Evolutionary conservation across 2,797 vertebrate genomes (phyloP), one percentile per base, ranked within the genome.

Genomic region (Gadopsis marmoratus): DNA sequence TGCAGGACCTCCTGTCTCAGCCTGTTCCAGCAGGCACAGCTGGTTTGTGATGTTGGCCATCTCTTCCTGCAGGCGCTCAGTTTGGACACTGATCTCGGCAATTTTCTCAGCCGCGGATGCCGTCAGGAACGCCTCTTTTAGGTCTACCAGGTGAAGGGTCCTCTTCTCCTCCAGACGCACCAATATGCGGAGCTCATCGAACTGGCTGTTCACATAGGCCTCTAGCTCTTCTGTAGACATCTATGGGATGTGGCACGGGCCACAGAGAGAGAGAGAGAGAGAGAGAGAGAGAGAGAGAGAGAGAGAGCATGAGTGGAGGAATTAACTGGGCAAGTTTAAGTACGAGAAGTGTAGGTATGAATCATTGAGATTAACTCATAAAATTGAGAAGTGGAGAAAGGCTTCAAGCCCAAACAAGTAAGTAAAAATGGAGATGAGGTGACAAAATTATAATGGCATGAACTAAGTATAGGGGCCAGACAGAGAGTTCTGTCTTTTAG

Each of bases 11-110:
- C 54, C 19, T 82, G 66, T 87, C 83, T 94, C 94, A 2, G 95
- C 92, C 67, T 95, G 92, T 79, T 94, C 96, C 86, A 97, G 95
- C 79, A 94, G 90, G 74, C 92, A 94, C 41, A 92, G 92, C 87
- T 97, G 95, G 74, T 94, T 94, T 62, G 95, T 97, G 90, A 97
- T 96, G 93, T 94, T 95, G 82, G 91, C 94, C 96, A 97, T 97
- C 85, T 97, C 96, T 60, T 96, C 96, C 85, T 97, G 96, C 73
- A 97, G 86, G n/a, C 95, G 96, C 87, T 95, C 93, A 0, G 96
- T 94, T 76, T 95, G 89, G 5, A 95, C 86, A 0, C 74, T 88
- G 79, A 97, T 97, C 86, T 97, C 96, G 0, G 96, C 95, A 12
- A 97, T 94, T 82, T 96, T 95, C 84, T 93, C 95, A 0, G 95